Conservation (phyloP, 2,797 vertebrate genomes). For the Adrianichthys oophorus region DNA sequence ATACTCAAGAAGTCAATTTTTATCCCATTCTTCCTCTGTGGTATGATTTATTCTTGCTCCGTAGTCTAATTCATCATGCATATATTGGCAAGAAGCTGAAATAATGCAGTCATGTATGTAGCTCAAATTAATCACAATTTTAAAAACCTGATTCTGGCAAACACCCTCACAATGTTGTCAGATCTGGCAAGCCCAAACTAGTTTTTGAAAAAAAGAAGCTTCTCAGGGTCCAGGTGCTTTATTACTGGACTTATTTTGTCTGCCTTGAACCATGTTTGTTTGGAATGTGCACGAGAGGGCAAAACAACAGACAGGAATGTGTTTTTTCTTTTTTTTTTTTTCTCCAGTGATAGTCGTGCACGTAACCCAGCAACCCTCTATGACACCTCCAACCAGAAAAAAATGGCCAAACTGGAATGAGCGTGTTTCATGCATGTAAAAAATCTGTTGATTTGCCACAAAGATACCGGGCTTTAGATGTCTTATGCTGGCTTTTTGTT, state of each 20-base stretch:
- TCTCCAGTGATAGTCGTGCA: slow-evolving; percentile 6
- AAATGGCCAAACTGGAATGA: background rate
- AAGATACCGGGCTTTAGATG: slow-evolving; percentile 15
- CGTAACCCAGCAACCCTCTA: slow-evolving; percentile 19
- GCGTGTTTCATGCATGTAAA: background rate
- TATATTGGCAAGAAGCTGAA: background rate
- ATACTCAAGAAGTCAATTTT: background rate
- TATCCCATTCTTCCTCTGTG: no score
- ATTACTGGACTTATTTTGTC: slow-evolving; percentile 19
- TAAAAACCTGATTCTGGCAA: slow-evolving; percentile 11
- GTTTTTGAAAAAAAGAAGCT: slow-evolving; percentile 15
- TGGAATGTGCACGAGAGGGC: slow-evolving; percentile 18
- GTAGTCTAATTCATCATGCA: background rate
- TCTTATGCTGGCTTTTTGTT: slow-evolving; percentile 25
- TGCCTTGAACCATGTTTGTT: slow-evolving; percentile 22
- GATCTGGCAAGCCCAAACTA: slow-evolving; percentile 24
- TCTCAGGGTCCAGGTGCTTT: slow-evolving; percentile 20
- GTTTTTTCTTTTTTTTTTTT: slow-evolving; percentile 23
- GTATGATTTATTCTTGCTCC: no score
- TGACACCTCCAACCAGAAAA: slow-evolving; percentile 14
- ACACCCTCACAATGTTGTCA: slow-evolving; percentile 18
- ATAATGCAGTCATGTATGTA: background rate
- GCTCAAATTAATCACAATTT: slow-evolving; percentile 1
- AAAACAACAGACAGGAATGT: slow-evolving; percentile 28
- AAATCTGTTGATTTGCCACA: slow-evolving; percentile 27